Base-by-base conservation (phyloP, 30 jellyfish, hydroid and myxozoan genomes). In the Chrysaora quinquecirrha region DNA sequence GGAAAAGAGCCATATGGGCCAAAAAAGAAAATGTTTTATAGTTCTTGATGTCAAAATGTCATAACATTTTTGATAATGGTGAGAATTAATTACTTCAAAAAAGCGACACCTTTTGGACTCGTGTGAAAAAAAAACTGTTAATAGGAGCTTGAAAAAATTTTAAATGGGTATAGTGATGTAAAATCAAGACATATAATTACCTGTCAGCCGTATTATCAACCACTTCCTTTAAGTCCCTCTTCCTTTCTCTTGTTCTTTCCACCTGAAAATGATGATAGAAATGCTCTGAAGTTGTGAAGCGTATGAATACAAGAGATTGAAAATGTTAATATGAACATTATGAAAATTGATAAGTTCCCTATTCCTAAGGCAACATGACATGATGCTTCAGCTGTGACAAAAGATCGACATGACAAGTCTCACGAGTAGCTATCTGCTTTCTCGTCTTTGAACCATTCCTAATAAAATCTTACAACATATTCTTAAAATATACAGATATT, bases 1-100 rank as follows among this genome's bases (percentile, higher is more conserved):
- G 58, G 58, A 43, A 43, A 43, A 43, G 58, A 43, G 58, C 58
- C 58, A 43, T 16, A 43, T 43, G 58, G 58, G 16, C 58, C 58
- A 43, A 43, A 9, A 43, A 43, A 43, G 58, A 43, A 16, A 43
- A 43, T 43, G 9, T 9, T 43, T 43, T n/a, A n/a, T n/a, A n/a
- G n/a, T 43, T 43, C 58, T 43, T 43, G 58, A 43, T 43, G 58
- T 43, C 58, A 43, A 43, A 43, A 43, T 43, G 58, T 43, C 58
- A 43, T 43, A 43, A 43, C 58, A 9, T 43, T 43, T 43, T 43
- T 43, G 58, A 43, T 9, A 43, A 43, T 43, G 58, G 58, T 43
- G 58, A 43, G 16, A 43, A 43, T 43, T 16, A 43, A 43, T 43
- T 43, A 43, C 16, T 43, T 43, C 58, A 43, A 9, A 43, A 43